phyloP scores from a whole-genome alignment of 2,888 invertebrate genomes.

The Athetis lepigone region DNA sequence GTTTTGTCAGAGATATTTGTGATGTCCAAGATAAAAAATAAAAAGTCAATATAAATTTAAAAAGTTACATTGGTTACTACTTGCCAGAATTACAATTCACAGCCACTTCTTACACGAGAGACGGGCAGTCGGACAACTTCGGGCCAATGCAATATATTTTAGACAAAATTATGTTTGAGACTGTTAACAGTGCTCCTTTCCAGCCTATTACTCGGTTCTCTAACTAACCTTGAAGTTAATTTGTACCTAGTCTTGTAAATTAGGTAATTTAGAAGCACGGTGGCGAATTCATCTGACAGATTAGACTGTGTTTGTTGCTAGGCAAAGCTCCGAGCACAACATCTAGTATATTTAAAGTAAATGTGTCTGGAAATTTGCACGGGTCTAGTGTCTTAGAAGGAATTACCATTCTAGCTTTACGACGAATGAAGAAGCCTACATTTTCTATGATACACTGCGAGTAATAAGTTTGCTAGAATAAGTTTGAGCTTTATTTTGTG shows the following conservation, averaged over 20 bases:
- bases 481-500: no score
- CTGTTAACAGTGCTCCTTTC: not conserved
- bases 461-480: no score
- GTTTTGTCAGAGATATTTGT: no score
- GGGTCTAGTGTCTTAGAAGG: not conserved
- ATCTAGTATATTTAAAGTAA: not conserved
- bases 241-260: not conserved
- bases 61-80: no score
- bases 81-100: no score
- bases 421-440: no score
- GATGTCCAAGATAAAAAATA: no score
- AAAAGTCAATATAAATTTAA: no score
- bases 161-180: not conserved
- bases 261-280: slow-evolving; percentile 13
- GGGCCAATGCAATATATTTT: no score
- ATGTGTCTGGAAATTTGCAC: not conserved
- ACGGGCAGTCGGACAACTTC: no score
- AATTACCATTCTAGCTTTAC: not conserved
- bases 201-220: not conserved
- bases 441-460: no score
- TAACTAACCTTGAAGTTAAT: slow-evolving; percentile 2
- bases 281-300: slow-evolving; percentile 9
- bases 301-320: slow-evolving; percentile 5
- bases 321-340: not conserved
- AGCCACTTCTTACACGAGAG: no score